Base-by-base conservation (phyloP, 2,797 vertebrate genomes). In the Cottoperca gobio region DNA sequence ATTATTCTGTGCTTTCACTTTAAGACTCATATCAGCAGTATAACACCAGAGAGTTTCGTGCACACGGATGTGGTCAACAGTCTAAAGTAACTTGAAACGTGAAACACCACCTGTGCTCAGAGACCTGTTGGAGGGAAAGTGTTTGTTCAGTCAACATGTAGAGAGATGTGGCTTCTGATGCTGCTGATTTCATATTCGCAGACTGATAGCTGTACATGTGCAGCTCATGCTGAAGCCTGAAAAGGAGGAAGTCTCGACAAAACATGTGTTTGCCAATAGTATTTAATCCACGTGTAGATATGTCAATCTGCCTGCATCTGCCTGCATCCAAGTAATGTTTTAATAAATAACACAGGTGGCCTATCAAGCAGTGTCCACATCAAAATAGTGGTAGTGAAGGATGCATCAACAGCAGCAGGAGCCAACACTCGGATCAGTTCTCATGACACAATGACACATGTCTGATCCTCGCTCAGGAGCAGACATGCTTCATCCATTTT, bases 71-170 rank as follows among this genome's bases (percentile, higher is more conserved):
- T 33, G 21, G 13, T 48, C 53, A 61, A 23, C 6, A 10, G 72
- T 72, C 40, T 59, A 6, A 16, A 28, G 42, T 63, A 49, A 73
- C 6, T 9, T 8, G 13, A 33, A 14, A 71, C 54, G 68, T 24
- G 14, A 53, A 87, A 79, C 71, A 74, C 11, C 59, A 16, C 45
- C 68, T 39, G 37, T 8, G 19, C 43, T 59, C 19, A 33, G 35
- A 60, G n/a, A 14, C 12, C 2, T 16, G 19, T 23, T 13, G 16
- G 57, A 17, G 46, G 43, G 48, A 55, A 35, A 0, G 0, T 43
- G 58, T 82, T 81, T 85, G 65, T 66, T 66, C 48, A 28, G 39
- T 72, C 76, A 70, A 64, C 52, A 72, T 2, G 48, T 2, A 52
- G 17, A 53, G 21, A 42, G 54, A 46, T 33, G 39, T 17, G 31